Base-by-base conservation (phyloP, 2,888 invertebrate genomes). In the Apoda limacodes region DNA sequence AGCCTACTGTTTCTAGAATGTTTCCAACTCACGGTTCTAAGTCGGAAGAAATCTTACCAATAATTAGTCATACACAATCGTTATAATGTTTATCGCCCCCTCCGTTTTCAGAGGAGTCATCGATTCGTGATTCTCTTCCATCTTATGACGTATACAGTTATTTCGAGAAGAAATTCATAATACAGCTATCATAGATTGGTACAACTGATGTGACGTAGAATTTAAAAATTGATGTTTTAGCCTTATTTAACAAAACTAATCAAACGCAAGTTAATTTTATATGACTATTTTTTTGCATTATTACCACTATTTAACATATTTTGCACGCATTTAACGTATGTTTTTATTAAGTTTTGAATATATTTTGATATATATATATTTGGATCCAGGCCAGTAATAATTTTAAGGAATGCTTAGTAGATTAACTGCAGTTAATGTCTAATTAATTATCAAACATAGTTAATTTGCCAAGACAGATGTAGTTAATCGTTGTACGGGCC, bases 391-490 rank as follows among this genome's bases (percentile, higher is more conserved):
- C n/a, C n/a, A n/a, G n/a, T n/a, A n/a, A n/a, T n/a, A n/a, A n/a
- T n/a, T n/a, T n/a, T n/a, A n/a, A n/a, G n/a, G n/a, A n/a, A n/a
- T n/a, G n/a, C n/a, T n/a, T n/a, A n/a, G n/a, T n/a, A n/a, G n/a
- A n/a, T 17, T 17, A 17, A 7, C 17, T 17, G 17, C 7, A 17
- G 7, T 17, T 17, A 5, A 17, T 17, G 7, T 17, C 17, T 17
- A 17, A 17, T 17, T 7, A 17, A 17, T 6, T 5, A 17, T 17
- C 7, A 17, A 17, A 17, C 17, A 17, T 42, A 50, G 46, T 40
- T 48, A 63, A 68, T 68, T 55, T 64, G 69, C 67, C 69, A 69
- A 70, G 64, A 62, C 67, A 69, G 60, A 66, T 74, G 65, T 61
- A 48, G 40, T 17, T 17, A 6, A 7, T 17, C 5, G 17, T 6